Evolutionary conservation across 23 tunicate genomes (phyloP).

Genomic region (Styela clava): DNA sequence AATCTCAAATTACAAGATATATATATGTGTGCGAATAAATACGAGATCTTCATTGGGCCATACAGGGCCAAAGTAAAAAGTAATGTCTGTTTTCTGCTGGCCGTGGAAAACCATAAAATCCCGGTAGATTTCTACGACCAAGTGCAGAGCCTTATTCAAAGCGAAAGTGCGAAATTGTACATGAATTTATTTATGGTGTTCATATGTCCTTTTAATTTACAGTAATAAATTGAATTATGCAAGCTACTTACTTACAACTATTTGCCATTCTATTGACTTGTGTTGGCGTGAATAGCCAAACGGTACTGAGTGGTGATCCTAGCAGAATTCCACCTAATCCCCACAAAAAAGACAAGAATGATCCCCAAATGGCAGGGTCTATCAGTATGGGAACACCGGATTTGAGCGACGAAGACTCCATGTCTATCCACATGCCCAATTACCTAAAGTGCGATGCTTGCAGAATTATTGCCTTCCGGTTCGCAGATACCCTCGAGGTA

Average conservation of each 20-base stretch:
- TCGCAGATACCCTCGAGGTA: constrained; percentile 40
- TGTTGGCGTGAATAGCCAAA: not conserved
- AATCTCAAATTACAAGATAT: too few relatives aligned
- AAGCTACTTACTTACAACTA: not conserved
- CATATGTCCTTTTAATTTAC: too few relatives aligned
- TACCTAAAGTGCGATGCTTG: constrained; percentile 77
- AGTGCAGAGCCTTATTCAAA: too few relatives aligned
- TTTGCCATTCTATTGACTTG: too few relatives aligned
- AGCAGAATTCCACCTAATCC: constrained; percentile 26
- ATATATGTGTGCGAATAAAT: too few relatives aligned
- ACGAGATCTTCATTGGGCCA: too few relatives aligned
- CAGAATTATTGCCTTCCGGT: constrained; percentile 43
- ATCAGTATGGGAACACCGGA: constrained; percentile 85
- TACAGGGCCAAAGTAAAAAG: too few relatives aligned
- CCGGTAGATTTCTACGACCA: too few relatives aligned
- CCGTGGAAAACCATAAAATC: too few relatives aligned
- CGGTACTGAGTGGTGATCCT: constrained; percentile 17
- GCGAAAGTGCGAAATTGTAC: too few relatives aligned
- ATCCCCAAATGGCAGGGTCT: constrained; percentile 38
- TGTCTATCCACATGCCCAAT: constrained; percentile 66
- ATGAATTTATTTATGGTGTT: too few relatives aligned
- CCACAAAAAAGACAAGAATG: constrained; percentile 13
- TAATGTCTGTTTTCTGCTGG: too few relatives aligned
- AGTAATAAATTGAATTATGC: not conserved
- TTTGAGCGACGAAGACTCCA: constrained; percentile 75